These are phyloP conservation scores for Sebastes umbrosus DNA, from an alignment of 2,797 vertebrate genomes.

Conservation along the genomic window DNA sequence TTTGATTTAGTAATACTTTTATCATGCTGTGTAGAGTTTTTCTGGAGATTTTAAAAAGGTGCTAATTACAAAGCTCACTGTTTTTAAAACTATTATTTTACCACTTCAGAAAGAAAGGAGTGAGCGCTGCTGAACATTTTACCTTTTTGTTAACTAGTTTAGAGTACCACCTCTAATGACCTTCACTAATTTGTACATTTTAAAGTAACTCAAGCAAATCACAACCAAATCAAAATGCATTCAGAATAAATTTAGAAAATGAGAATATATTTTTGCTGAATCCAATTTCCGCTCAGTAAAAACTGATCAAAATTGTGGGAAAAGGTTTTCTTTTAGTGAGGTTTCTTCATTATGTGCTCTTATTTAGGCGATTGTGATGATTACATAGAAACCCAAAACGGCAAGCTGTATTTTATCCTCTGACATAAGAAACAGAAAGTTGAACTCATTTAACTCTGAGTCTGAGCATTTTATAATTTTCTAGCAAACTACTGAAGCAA, in stretches of 20 bases:
- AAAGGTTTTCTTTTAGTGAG: slow-evolving; percentile 5
- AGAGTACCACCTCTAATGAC: background rate
- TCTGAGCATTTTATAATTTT: background rate
- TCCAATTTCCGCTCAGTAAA: slow-evolving; percentile 1
- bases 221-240: slow-evolving; percentile 4
- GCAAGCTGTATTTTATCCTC: background rate
- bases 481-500: background rate
- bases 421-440: background rate
- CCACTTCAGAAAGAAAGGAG: background rate
- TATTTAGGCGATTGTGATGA: slow-evolving; percentile 11
- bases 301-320: background rate
- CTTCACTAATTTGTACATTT: slow-evolving; percentile 5
- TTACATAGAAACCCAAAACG: background rate
- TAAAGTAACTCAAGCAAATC: background rate
- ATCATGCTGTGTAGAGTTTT: background rate
- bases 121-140: background rate
- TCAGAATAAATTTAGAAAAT: background rate
- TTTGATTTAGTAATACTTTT: background rate
- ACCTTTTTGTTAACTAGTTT: background rate
- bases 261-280: background rate
- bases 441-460: background rate
- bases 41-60: background rate
- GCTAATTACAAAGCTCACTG: background rate
- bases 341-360: background rate
- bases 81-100: background rate